Evolutionary conservation across 37 sponge, comb jelly and placozoan species (phyloP).

Genomic region (Halisarca cf. caerulea): DNA sequence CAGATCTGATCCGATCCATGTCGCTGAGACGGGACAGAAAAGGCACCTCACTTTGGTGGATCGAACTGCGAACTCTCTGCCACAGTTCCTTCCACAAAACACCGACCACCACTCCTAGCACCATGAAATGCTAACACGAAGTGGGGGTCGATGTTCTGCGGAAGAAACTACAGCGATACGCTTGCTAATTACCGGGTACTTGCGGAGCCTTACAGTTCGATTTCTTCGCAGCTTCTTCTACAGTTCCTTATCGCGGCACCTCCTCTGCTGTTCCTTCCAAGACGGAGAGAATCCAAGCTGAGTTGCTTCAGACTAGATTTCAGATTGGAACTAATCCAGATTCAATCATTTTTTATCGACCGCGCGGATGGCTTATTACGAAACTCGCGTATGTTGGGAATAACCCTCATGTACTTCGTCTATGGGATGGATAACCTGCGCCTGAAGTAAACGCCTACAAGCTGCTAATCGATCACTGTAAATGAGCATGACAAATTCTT

Average conservation of each 20-base stretch:
- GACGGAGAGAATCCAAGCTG: no score
- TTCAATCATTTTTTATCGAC: not conserved
- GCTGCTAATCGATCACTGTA: no score
- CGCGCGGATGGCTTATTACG: not conserved
- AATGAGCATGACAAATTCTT: no score
- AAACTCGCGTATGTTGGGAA: not conserved
- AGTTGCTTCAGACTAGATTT: no score
- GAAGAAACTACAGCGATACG: not conserved
- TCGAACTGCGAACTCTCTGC: not conserved
- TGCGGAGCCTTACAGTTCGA: not conserved
- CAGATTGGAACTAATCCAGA: no score
- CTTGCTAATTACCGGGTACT: no score
- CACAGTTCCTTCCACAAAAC: slow-evolving; percentile 14
- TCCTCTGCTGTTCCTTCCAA: no score
- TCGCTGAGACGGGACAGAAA: no score
- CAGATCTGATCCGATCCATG: no score
- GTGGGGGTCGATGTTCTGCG: slow-evolving; percentile 15
- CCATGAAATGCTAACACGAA: not conserved
- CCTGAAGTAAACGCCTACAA: no score
- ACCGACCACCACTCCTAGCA: slow-evolving; percentile 31
- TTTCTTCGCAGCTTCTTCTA: not conserved
- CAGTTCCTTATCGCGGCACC: no score
- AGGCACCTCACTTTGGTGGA: no score
- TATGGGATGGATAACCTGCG: not conserved
- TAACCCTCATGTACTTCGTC: not conserved